Percentiles rank a stretch among this genome's conserved stretches.
phyloP scores from a whole-genome alignment of 2,797 vertebrate species.

The Gobio occitaniae region DNA sequence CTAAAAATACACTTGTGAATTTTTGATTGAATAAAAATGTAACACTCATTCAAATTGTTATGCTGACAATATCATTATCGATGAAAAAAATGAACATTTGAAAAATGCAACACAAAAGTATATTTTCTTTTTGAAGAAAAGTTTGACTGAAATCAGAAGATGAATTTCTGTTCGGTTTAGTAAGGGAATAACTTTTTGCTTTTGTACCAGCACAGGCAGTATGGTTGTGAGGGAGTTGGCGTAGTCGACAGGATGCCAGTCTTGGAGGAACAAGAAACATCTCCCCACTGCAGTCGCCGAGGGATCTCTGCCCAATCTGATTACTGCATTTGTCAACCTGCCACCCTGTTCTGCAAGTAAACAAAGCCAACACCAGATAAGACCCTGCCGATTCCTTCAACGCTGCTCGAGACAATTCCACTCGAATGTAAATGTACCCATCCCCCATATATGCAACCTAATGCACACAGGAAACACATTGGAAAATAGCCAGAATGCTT shows the following conservation, averaged over 20 bases:
- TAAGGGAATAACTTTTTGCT: slow-evolving; percentile 28
- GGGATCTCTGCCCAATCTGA: slow-evolving; percentile 60
- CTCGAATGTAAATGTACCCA: slow-evolving; percentile 57
- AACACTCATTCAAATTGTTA: neutral
- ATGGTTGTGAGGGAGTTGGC: slow-evolving; percentile 9
- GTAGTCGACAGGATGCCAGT: slow-evolving; percentile 36
- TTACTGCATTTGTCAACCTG: slow-evolving; percentile 62
- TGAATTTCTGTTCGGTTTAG: neutral
- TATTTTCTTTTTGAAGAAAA: neutral
- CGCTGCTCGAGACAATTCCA: slow-evolving; percentile 51
- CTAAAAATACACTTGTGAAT: neutral
- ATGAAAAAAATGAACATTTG: neutral
- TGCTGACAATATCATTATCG: neutral
- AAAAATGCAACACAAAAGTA: neutral
- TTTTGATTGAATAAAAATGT: too few species aligned
- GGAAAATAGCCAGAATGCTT: slow-evolving; percentile 54
- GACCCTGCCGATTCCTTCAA: slow-evolving; percentile 43
- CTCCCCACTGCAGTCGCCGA: slow-evolving; percentile 43
- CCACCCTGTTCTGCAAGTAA: slow-evolving; percentile 58
- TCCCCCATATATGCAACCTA: slow-evolving; percentile 38
- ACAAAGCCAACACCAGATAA: slow-evolving; percentile 62
- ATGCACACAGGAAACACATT: slow-evolving; percentile 48
- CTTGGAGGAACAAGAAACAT: slow-evolving; percentile 43
- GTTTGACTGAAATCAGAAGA: neutral
- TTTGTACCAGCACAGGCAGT: slow-evolving; percentile 14